These are phyloP conservation scores for Elysia crispata DNA, from an alignment of 2,888 invertebrate genomes.

Conservation along the genomic window DNA sequence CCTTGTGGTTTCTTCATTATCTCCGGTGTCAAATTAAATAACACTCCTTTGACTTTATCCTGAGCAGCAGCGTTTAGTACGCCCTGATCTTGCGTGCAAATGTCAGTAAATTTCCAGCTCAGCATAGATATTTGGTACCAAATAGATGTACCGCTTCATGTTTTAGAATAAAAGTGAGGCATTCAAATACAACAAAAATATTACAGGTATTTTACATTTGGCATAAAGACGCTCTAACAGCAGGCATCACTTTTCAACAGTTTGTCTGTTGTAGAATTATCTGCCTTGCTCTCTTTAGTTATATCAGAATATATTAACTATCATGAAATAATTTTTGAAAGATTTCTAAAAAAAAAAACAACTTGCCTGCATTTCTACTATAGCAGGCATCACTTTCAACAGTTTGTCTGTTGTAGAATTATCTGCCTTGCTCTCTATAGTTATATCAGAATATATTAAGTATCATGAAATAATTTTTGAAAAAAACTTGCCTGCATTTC, in stretches of 20 bases:
- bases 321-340: too few species aligned
- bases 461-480: too few species aligned
- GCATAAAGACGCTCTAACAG: constrained; percentile 9
- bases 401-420: neutral
- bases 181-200: too few species aligned
- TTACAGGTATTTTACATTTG: too few species aligned
- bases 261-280: neutral
- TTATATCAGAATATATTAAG: too few species aligned
- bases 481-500: too few species aligned
- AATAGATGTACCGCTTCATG: too few species aligned
- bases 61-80: constrained; percentile 23
- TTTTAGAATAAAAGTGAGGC: too few species aligned
- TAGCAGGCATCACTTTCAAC: neutral
- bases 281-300: constrained; percentile 18
- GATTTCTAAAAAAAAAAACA: too few species aligned
- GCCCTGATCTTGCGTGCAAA: constrained; percentile 38
- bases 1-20: constrained; percentile 48
- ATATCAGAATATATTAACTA: too few species aligned
- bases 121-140: neutral
- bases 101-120: neutral
- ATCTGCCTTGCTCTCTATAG: constrained; percentile 22
- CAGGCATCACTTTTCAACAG: neutral
- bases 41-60: constrained; percentile 36
- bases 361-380: too few species aligned
- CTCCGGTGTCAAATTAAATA: constrained; percentile 48